Base-by-base conservation (phyloP, 2,888 invertebrate species). In the Gryllus longicercus region DNA sequence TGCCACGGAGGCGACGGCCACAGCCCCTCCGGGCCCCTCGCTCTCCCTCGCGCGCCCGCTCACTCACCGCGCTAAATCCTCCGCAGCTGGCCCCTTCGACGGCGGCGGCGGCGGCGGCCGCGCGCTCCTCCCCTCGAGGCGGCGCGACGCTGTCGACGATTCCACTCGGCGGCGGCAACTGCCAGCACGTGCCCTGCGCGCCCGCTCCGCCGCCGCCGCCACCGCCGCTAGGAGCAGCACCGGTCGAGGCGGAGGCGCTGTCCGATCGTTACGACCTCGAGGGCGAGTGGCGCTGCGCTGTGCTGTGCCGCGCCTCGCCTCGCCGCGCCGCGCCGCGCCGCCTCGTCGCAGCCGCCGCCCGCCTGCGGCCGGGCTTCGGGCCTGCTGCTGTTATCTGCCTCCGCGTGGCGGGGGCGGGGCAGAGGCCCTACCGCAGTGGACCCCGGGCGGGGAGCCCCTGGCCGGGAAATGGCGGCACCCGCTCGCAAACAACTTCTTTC, bases 121-220 rank as follows among this genome's bases (percentile, higher is more conserved):
- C 63, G 63, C 63, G 63, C 11, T 63, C 63, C 63, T 63, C 63
- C 63, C 63, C 63, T n/a, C 14, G 63, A 63, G 63, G n/a, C 63
- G 63, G 38, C 38, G 38, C 38, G 38, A 38, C 38, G 38, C 63
- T 63, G 11, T 38, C 63, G 63, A 14, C n/a, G 14, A 63, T n/a
- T 63, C n/a, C 63, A n/a, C 63, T 63, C 63, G 16, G 63, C 63
- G 63, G 63, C 63, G 63, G 63, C 63, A n/a, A 63, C 63, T 63
- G 63, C 63, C 63, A 63, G 63, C 63, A 63, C 63, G 63, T 63
- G 63, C n/a, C 63, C 63, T n/a, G 63, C 63, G 63, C 63, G 63
- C 16, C 63, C 63, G 14, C 63, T 2, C 38, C 63, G 63, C 63
- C 63, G 63, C 63, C 63, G 63, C 63, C 63, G 63, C 63, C 63